phyloP scores from a whole-genome alignment of 1,140 invertebrate genomes.

The Hyphantria cunea region DNA sequence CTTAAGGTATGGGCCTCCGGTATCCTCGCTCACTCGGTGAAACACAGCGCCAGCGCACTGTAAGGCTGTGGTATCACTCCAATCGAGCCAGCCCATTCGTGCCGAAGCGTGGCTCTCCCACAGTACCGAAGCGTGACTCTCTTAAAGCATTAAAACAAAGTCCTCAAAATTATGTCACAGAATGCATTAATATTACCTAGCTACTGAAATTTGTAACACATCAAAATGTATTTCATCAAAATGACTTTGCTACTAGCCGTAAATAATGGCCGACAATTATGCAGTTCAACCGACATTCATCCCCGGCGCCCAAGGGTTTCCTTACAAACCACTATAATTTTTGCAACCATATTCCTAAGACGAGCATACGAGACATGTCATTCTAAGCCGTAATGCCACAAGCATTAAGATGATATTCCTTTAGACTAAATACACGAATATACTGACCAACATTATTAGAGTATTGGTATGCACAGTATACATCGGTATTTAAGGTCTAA shows the following conservation, averaged over 20 bases:
- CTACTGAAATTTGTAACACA: too few species aligned
- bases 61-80: too few species aligned
- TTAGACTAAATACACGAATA: background rate
- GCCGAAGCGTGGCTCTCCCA: too few species aligned
- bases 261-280: conserved; percentile 59
- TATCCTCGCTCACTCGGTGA: too few species aligned
- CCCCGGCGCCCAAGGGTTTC: conserved; percentile 34
- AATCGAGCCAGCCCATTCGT: too few species aligned
- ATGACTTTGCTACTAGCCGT: conserved; percentile 39
- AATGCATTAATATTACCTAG: too few species aligned
- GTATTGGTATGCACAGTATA: conserved; percentile 1
- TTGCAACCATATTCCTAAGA: conserved; percentile 11
- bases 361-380: background rate
- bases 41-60: too few species aligned
- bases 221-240: background rate
- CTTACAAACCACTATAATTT: conserved; percentile 37
- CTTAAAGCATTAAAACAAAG: too few species aligned
- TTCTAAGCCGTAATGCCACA: background rate
- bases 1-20: too few species aligned
- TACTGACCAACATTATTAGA: conserved; percentile 22
- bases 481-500: conserved; percentile 1
- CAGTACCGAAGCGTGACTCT: too few species aligned
- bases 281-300: conserved; percentile 50
- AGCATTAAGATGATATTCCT: conserved; percentile 4
- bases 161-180: too few species aligned